phyloP scores from a whole-genome alignment of 2,797 vertebrate species.

The Bovichtus variegatus region DNA sequence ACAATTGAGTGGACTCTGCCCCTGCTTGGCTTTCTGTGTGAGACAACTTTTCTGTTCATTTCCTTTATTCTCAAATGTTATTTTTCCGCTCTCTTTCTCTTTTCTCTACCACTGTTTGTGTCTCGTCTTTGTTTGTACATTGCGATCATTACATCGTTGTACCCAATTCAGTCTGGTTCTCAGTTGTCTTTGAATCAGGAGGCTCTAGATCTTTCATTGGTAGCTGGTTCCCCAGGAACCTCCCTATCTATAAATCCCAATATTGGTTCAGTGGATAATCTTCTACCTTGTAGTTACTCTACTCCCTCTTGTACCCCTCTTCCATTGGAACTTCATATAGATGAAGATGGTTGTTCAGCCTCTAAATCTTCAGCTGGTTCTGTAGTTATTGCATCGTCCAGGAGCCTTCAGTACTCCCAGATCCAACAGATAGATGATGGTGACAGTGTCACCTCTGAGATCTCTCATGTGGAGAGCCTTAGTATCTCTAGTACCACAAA shows the following conservation, averaged over 20 bases:
- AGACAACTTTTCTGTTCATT: conserved; percentile 31
- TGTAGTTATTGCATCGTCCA: conserved; percentile 42
- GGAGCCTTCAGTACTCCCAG: conserved; percentile 50
- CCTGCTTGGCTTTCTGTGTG: conserved; percentile 13
- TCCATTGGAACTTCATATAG: conserved; percentile 75
- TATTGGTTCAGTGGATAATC: conserved; percentile 28
- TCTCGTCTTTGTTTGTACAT: conserved; percentile 62
- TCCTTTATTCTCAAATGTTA: conserved; percentile 50
- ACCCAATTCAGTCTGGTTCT: conserved; percentile 88
- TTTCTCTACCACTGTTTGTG: conserved; percentile 65
- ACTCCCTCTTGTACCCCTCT: conserved; percentile 50
- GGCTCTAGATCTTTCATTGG: conserved; percentile 50
- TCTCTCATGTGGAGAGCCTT: conserved; percentile 51
- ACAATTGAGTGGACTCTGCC: neutral
- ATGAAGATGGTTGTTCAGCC: conserved; percentile 73
- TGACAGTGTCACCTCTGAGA: conserved; percentile 52
- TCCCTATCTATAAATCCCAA: conserved; percentile 26
- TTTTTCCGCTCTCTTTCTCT: conserved; percentile 64
- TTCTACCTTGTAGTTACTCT: conserved; percentile 44
- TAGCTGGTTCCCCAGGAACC: conserved; percentile 23
- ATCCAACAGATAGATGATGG: conserved; percentile 47
- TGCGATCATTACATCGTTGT: conserved; percentile 41
- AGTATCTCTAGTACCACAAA: conserved; percentile 50
- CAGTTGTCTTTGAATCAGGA: conserved; percentile 86
- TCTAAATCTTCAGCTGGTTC: conserved; percentile 35